A percentile compares a stretch with the other conserved stretches of the same genome.
Evolutionary conservation across 2,113 vertebrate species (phyloP).

Genomic region (Periophthalmus modestus): DNA sequence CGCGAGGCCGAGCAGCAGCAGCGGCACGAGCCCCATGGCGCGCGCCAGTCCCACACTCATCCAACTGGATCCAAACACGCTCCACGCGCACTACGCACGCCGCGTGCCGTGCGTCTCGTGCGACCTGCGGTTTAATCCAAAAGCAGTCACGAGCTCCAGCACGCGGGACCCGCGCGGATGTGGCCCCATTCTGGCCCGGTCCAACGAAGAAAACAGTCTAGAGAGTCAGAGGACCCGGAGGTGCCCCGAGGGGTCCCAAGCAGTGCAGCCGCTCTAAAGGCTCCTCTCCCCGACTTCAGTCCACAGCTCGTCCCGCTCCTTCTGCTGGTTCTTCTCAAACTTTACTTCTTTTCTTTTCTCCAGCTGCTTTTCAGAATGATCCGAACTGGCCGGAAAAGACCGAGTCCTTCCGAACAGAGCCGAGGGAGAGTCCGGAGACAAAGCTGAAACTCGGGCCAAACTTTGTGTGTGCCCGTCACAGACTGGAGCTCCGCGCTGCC

Average conservation of each 20-base stretch:
- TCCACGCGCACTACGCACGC: conserved; percentile 5
- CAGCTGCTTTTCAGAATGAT: background rate
- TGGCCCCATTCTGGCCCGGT: background rate
- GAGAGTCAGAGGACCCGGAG: background rate
- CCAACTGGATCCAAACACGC: background rate
- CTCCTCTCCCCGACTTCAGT: conserved; percentile 6
- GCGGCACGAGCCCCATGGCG: conserved; percentile 41
- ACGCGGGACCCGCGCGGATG: background rate
- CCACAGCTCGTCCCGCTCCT: conserved; percentile 2
- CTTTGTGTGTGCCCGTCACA: conserved; percentile 7
- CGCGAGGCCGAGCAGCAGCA: conserved; percentile 78
- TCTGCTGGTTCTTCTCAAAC: background rate
- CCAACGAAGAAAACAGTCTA: background rate
- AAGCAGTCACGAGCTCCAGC: background rate
- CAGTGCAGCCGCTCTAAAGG: conserved; percentile 7
- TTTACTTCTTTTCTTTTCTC: conserved; percentile 1
- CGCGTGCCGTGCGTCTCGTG: background rate
- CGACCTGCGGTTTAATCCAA: conserved; percentile 3
- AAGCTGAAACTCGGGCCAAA: conserved; percentile 28
- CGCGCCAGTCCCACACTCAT: conserved; percentile 7
- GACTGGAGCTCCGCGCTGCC: conserved; percentile 35
- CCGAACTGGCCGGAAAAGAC: background rate
- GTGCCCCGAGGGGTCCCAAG: background rate
- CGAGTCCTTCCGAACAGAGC: background rate
- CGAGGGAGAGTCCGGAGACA: conserved; percentile 11